Percentiles rank a stretch among this genome's conserved stretches.
Conservation (phyloP, 2,888 invertebrate genomes). For the Agapostemon virescens region DNA sequence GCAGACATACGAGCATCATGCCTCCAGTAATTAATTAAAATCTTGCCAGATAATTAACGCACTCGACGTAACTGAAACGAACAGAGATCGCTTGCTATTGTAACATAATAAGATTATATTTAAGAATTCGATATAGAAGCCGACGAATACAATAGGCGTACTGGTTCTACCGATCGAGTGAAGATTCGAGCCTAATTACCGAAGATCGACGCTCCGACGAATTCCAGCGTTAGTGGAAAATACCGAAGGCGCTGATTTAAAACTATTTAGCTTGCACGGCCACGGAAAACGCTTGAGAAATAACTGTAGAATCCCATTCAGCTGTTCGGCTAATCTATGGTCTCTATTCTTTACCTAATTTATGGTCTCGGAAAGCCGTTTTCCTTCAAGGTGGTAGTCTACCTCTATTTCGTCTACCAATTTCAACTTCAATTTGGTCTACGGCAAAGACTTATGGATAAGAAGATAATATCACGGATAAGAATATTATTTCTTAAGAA, state of each 20-base stretch:
- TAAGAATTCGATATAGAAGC: neutral
- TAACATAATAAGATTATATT: neutral
- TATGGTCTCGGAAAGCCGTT: neutral
- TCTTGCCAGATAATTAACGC: neutral
- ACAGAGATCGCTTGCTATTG: neutral
- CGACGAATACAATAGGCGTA: neutral
- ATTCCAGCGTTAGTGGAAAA: neutral
- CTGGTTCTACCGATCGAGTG: neutral
- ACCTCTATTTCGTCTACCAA: neutral
- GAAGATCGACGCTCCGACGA: neutral
- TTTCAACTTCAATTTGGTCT: too few species aligned
- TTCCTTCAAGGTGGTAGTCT: neutral
- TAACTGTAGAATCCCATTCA: conserved; percentile 1
- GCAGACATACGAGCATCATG: neutral
- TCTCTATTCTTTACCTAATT: neutral
- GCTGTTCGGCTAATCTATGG: neutral
- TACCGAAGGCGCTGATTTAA: neutral
- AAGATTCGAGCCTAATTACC: neutral
- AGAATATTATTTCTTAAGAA: neutral
- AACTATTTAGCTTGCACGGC: neutral
- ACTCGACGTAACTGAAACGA: neutral
- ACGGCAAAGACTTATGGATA: neutral
- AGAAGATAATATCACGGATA: too few species aligned
- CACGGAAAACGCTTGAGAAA: neutral
- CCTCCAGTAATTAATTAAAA: neutral